Evolutionary conservation across 2,888 invertebrate genomes (phyloP), one percentile per base, ranked within the genome.

Genomic region (Panorpa germanica): DNA sequence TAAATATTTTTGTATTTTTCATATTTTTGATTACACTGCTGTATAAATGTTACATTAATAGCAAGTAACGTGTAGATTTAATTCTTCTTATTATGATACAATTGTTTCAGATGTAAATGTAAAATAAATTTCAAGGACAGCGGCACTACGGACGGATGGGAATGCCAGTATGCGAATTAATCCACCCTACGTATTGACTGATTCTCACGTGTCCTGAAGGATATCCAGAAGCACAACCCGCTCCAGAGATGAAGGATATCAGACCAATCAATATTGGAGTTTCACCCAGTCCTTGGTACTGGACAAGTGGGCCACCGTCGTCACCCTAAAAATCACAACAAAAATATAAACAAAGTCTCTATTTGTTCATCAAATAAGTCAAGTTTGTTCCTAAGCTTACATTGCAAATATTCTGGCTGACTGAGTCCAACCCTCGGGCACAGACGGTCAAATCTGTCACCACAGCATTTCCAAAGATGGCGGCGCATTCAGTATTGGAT

Each of bases 201-300:
- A 35, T 22, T 8, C 37, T 32, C 9, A 35, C 36, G 26, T 38
- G 38, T 13, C 40, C 40, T 4, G 38, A 34, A 18, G 40, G 40
- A 23, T 34, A 33, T 5, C 38, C 38, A 11, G 28, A n/a, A 7
- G 33, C 25, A 28, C 40, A 40, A 6, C 38, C 38, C 13, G 34
- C 16, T 9, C 24, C 29, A 4, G 37, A 34, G 8, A 40, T 38
- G 31, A 40, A 40, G 3, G 38, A 38, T 12, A 38, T 37, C 12
- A 40, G 35, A 17, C 40, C 40, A 21, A 40, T 35, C 29, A 37
- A 36, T n/a, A 30, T 34, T 17, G 22, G 31, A 14, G 26, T 18
- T 4, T 24, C 29, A 20, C 28, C n/a, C n/a, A n/a, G n/a, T n/a
- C n/a, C 28, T 7, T 32, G 35, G 17, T 35, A 29, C 9, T 34